Conservation (phyloP, 2,797 vertebrate species). For the Urophycis tenuis region DNA sequence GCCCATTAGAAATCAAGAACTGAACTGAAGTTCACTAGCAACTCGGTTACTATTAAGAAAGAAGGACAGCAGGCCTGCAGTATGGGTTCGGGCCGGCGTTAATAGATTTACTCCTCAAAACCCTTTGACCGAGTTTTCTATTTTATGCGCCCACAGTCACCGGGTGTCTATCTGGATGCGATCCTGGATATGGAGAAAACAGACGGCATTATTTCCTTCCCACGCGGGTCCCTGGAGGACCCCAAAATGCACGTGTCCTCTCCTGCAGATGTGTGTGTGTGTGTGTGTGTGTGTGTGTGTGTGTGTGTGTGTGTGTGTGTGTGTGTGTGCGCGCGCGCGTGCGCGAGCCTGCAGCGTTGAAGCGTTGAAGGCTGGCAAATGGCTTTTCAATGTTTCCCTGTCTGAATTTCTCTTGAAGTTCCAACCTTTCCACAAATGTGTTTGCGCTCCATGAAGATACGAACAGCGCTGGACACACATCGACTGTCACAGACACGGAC, state of each 20-base stretch:
- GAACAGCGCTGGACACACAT: not conserved
- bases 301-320: no score
- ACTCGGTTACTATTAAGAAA: not conserved
- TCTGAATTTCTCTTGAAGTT: not conserved
- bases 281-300: no score
- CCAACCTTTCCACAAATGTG: not conserved
- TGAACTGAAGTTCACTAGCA: not conserved
- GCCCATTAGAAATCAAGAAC: slow-evolving; percentile 17
- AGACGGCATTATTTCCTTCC: slow-evolving; percentile 79
- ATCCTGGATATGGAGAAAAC: slow-evolving; percentile 61
- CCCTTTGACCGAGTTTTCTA: slow-evolving; percentile 60
- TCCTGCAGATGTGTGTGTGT: slow-evolving; percentile 26
- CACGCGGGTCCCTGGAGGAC: slow-evolving; percentile 70
- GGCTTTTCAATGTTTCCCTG: not conserved
- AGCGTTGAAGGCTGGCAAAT: not conserved
- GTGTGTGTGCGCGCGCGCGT: no score
- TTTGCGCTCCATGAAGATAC: not conserved
- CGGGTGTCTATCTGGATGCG: slow-evolving; percentile 58
- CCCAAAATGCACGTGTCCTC: slow-evolving; percentile 24
- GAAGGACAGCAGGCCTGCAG: not conserved
- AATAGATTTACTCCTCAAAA: slow-evolving; percentile 15
- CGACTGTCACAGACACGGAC: no score
- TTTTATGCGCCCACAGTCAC: slow-evolving; percentile 41
- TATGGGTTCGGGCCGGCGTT: not conserved
- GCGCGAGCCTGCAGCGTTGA: not conserved